Conservation (phyloP, 2,888 invertebrate species). For the Apodemia mormo region DNA sequence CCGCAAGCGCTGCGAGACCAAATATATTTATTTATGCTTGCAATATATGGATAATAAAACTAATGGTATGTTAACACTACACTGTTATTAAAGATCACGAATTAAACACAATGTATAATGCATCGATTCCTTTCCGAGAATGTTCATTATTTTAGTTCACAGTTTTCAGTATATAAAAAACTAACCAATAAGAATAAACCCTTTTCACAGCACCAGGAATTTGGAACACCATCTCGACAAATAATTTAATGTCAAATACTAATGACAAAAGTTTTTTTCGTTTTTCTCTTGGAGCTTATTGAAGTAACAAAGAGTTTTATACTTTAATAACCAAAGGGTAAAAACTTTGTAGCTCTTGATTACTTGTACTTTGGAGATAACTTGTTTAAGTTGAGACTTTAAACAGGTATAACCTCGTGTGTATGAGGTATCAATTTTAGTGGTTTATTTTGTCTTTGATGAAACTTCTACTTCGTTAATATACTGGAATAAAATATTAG, state of each 20-base stretch:
- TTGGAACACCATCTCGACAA: constrained; percentile 53
- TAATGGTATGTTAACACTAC: too few species aligned
- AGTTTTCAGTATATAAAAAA: constrained; percentile 17
- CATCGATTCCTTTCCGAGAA: too few species aligned
- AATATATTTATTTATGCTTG: too few species aligned
- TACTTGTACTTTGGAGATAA: background rate
- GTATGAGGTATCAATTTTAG: background rate
- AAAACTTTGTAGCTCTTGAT: background rate
- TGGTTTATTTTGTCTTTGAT: background rate
- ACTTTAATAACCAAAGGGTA: constrained; percentile 12
- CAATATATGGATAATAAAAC: too few species aligned
- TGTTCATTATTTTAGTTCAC: too few species aligned
- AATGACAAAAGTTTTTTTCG: constrained; percentile 12
- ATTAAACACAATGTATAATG: too few species aligned
- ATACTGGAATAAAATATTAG: background rate
- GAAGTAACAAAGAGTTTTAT: constrained; percentile 14
- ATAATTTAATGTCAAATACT: constrained; percentile 14
- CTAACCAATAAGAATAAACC: constrained; percentile 50
- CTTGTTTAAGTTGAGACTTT: background rate
- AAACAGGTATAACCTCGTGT: background rate
- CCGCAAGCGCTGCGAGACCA: too few species aligned
- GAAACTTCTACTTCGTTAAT: background rate
- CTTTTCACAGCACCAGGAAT: constrained; percentile 55
- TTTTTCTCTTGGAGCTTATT: constrained; percentile 3
- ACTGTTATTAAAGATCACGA: too few species aligned